Percentiles rank a stretch among this genome's conserved stretches.
Conservation (phyloP, 2,888 invertebrate species). For the Leptinotarsa tumamoca region DNA sequence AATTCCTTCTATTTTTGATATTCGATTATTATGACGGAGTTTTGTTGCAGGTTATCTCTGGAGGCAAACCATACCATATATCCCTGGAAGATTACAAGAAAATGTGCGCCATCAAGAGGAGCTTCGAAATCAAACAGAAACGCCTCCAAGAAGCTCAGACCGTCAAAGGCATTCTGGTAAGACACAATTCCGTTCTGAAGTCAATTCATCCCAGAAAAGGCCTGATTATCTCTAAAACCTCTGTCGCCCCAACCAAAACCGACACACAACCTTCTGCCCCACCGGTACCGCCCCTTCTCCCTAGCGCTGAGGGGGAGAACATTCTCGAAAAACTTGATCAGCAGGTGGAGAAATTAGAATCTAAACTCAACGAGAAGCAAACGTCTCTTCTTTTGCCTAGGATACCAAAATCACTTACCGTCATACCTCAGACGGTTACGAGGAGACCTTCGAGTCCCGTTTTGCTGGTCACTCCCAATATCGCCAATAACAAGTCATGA, state of each 20-base stretch:
- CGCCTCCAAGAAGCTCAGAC: slow-evolving; percentile 72
- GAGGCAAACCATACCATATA: slow-evolving; percentile 84
- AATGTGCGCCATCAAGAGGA: slow-evolving; percentile 79
- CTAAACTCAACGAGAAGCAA: slow-evolving; percentile 60
- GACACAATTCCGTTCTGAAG: slow-evolving; percentile 56
- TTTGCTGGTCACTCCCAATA: slow-evolving; percentile 58
- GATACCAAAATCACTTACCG: slow-evolving; percentile 84
- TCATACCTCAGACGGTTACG: slow-evolving; percentile 77
- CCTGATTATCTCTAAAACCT: slow-evolving; percentile 59
- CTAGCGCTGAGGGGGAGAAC: slow-evolving; percentile 53
- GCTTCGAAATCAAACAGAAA: slow-evolving; percentile 66
- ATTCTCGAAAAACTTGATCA: slow-evolving; percentile 67
- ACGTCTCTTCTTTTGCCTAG: slow-evolving; percentile 75
- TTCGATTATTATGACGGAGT: too few relatives aligned
- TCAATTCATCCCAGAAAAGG: slow-evolving; percentile 57
- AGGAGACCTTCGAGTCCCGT: slow-evolving; percentile 61
- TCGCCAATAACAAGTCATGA: slow-evolving; percentile 58
- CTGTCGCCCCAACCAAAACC: slow-evolving; percentile 48
- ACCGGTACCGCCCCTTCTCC: slow-evolving; percentile 10
- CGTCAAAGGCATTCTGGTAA: slow-evolving; percentile 45
- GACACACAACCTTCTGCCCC: slow-evolving; percentile 30
- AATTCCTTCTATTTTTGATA: too few relatives aligned
- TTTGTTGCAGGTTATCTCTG: slow-evolving; percentile 74
- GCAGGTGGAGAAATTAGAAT: slow-evolving; percentile 66
- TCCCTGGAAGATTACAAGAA: slow-evolving; percentile 84